Evolutionary conservation across 2,113 vertebrate species (phyloP).

Genomic region (Brevimyrus niger): DNA sequence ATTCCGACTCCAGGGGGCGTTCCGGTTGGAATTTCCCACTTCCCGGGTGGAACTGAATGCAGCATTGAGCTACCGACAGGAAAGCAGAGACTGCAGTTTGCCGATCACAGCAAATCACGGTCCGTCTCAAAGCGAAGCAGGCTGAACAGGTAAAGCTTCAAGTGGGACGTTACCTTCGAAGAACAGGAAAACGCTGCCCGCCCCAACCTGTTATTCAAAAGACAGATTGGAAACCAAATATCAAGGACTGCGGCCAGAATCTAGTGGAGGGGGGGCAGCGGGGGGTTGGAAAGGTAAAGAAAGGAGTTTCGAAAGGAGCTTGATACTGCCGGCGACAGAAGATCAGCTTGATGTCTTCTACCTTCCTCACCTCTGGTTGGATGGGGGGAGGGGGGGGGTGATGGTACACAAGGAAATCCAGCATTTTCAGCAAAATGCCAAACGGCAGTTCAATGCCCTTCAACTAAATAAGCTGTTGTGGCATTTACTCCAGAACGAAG

Average conservation of each 20-base stretch:
- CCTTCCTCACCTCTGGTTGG: slow-evolving; percentile 25
- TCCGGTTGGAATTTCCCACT: background rate
- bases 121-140: background rate
- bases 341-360: slow-evolving; percentile 48
- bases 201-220: background rate
- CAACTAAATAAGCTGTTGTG: background rate
- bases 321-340: slow-evolving; percentile 52
- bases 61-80: background rate
- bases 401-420: background rate
- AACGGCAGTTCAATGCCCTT: background rate
- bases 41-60: background rate
- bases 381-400: background rate
- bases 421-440: background rate
- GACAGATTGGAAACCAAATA: slow-evolving; percentile 18
- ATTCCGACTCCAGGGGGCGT: background rate
- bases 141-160: background rate
- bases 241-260: background rate
- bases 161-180: slow-evolving; percentile 4
- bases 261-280: background rate
- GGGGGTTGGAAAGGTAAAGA: slow-evolving; percentile 49
- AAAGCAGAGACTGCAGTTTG: slow-evolving; percentile 45
- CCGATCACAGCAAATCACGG: slow-evolving; percentile 29
- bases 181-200: background rate
- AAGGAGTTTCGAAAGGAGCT: slow-evolving; percentile 43
- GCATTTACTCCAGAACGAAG: background rate